Conservation (phyloP, 2,888 invertebrate genomes). For the Melanostoma mellinum region DNA sequence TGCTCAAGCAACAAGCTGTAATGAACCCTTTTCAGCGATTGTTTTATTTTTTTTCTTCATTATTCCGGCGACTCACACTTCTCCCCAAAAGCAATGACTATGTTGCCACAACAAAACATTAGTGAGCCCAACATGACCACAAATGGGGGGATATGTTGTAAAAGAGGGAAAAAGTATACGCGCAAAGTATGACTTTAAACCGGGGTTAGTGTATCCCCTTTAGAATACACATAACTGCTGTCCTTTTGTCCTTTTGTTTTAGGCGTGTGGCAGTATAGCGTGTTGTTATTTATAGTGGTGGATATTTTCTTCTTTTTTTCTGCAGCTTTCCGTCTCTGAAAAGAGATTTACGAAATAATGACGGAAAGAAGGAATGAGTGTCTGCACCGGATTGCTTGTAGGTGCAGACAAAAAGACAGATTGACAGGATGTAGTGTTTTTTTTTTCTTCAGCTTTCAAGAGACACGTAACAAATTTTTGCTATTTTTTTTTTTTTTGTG, state of each 20-base stretch:
- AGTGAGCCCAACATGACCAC: constrained; percentile 53
- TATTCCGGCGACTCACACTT: constrained; percentile 40
- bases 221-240: constrained; percentile 37
- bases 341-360: constrained; percentile 27
- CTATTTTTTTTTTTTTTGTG: constrained; percentile 1
- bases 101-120: constrained; percentile 62
- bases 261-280: constrained; percentile 47
- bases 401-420: constrained; percentile 9
- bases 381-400: background rate
- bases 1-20: constrained; percentile 60
- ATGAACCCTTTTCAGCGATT: constrained; percentile 51
- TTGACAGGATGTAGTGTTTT: constrained; percentile 54
- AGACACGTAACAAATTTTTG: background rate
- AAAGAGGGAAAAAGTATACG: background rate
- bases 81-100: constrained; percentile 51
- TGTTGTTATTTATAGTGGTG: constrained; percentile 58
- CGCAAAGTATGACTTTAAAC: constrained; percentile 37
- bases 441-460: background rate
- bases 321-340: constrained; percentile 17
- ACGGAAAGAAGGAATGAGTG: constrained; percentile 22
- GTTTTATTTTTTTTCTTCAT: constrained; percentile 29
- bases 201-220: constrained; percentile 56
- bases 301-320: constrained; percentile 51
- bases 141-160: constrained; percentile 13
- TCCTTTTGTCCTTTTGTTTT: constrained; percentile 52